Percentiles rank a stretch among this genome's conserved stretches.
phyloP scores from a whole-genome alignment of 2,797 vertebrate genomes.

The Halcyon chelicuti region DNA sequence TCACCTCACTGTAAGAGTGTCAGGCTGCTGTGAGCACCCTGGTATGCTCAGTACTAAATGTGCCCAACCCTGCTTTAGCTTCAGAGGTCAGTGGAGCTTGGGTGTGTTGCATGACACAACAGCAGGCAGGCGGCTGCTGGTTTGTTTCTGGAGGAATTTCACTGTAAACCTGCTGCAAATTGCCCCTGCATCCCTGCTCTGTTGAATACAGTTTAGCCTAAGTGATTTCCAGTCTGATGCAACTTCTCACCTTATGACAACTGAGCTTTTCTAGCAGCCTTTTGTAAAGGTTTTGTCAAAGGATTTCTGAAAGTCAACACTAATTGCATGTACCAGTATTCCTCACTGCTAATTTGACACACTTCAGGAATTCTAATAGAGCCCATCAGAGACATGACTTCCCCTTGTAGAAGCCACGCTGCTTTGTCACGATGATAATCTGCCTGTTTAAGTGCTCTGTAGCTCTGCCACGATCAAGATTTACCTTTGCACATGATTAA shows the following conservation, averaged over 20 bases:
- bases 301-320: slow-evolving; percentile 59
- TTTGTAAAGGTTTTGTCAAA: slow-evolving; percentile 49
- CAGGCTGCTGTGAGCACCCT: not conserved
- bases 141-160: not conserved
- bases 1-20: not conserved
- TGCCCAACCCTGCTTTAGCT: not conserved
- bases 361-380: slow-evolving; percentile 52
- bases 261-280: not conserved
- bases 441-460: slow-evolving; percentile 33
- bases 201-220: not conserved
- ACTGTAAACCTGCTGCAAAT: not conserved
- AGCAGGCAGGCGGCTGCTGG: not conserved
- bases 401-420: slow-evolving; percentile 13
- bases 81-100: not conserved
- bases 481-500: not conserved
- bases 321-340: slow-evolving; percentile 6
- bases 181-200: not conserved
- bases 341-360: slow-evolving; percentile 44
- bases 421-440: slow-evolving; percentile 13
- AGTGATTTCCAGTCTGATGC: not conserved
- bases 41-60: not conserved
- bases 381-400: slow-evolving; percentile 28
- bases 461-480: not conserved
- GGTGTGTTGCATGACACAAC: not conserved
- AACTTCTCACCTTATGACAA: not conserved